Base-by-base conservation (phyloP, 2,888 invertebrate species). In the Melieria picta region DNA sequence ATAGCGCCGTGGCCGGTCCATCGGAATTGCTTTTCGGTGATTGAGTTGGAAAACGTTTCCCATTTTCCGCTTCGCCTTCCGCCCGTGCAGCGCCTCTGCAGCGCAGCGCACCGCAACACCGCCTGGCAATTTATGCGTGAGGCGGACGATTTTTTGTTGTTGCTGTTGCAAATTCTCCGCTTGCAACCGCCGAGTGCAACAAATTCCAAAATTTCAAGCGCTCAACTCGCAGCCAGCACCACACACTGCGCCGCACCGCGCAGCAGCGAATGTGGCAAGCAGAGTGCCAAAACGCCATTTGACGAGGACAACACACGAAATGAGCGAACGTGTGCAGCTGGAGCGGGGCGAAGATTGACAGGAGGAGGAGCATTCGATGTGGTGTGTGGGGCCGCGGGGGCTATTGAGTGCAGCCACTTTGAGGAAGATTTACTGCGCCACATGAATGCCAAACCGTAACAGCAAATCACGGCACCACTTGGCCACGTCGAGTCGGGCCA, bases 361-460 rank as follows among this genome's bases (percentile, higher is more conserved):
- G 30, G 5, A 52, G 9, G 11, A 52, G 11, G 52, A 52, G 52
- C 52, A 13, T 11, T 13, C 5, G 11, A 4, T 52, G 52, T 52
- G 50, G 52, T 52, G 52, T 13, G 9, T 11, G n/a, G 13, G 52
- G n/a, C 11, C 11, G 52, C 52, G n/a, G 13, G 9, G 52, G n/a
- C 1, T n/a, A 52, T 11, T 9, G n/a, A 52, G 9, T 5, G n/a
- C 52, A 52, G 52, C 52, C 52, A 52, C 52, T 52, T 52, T 61
- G 55, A 43, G 52, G 65, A 76, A 76, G 78, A 78, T 78, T 77
- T 78, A 77, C 74, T 74, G 75, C 70, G 74, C 75, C 77, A 75
- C 76, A 76, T 76, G 77, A 77, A 76, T 77, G 57, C 63, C 65
- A 63, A 66, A 75, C 75, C 74, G 67, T 76, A 72, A 73, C 74